Base-by-base conservation (phyloP, 1,140 invertebrate genomes). In the Drosophila tristis region DNA sequence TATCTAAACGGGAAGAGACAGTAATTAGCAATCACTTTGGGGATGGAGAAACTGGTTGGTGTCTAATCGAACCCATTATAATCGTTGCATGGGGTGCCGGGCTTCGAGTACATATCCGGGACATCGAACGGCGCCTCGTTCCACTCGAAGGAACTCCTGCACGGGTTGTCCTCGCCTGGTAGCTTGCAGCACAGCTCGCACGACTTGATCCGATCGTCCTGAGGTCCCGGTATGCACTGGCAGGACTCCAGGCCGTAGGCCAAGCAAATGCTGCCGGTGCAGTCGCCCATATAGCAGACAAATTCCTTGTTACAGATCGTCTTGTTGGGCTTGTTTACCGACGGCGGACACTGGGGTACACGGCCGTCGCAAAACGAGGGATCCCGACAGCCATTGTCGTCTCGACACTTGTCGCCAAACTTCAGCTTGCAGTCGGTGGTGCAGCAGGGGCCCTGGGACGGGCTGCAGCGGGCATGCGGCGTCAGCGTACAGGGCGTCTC, bases 21-120 rank as follows among this genome's bases (percentile, higher is more conserved):
- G 35, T n/a, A 42, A 15, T 42, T 0, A 39, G 26, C 9, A 15
- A 42, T 56, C 26, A 57, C 31, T 13, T 49, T 16, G 0, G 20
- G 20, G 3, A 13, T 15, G 0, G 5, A 23, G 5, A 2, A 1
- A 45, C 26, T n/a, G 20, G 2, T 20, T 20, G 16, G 20, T 20
- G 15, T 39, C n/a, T 4, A 29, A 45, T 20, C 62, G 31, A 60
- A 94, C 74, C 98, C 99, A 90, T 98, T 98, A 92, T 99, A 99
- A 92, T 99, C 97, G 92, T 99, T 98, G 92, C 99, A 99, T 0
- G 98, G 98, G 26, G 97, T 98, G 49, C 97, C 97, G 0, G 97
- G 97, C 90, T 98, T 98, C n/a, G 97, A 96, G 92, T 95, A 97
- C 95, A 98, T 96, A 82, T 98, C 96, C 0, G 97, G 97, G 75